Percentiles rank a stretch among this genome's conserved stretches.
Conservation (phyloP, 1,140 invertebrate genomes). For the Drosophila lowei region DNA sequence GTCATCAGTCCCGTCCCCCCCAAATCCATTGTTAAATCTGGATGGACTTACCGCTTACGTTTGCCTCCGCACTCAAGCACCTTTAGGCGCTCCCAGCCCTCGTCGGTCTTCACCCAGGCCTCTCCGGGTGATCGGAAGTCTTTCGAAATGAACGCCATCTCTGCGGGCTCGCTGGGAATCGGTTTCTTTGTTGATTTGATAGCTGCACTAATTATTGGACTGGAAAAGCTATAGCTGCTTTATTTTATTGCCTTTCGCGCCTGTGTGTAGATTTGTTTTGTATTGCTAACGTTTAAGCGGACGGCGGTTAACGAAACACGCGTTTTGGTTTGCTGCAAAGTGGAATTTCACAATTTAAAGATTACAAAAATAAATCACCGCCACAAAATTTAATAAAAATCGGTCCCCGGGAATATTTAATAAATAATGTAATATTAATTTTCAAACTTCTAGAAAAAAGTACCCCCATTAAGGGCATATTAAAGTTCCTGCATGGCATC, state of each 20-base stretch:
- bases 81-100: slow-evolving; percentile 98
- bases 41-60: slow-evolving; percentile 84
- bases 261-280: slow-evolving; percentile 42
- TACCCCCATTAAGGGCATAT: neutral
- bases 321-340: slow-evolving; percentile 59
- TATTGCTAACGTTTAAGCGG: slow-evolving; percentile 47
- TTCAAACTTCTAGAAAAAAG: too few relatives aligned
- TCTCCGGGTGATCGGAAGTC: slow-evolving; percentile 98
- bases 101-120: slow-evolving; percentile 98
- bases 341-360: slow-evolving; percentile 59
- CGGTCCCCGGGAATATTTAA: slow-evolving; percentile 24
- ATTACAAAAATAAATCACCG: too few relatives aligned
- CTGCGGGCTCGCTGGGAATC: slow-evolving; percentile 19
- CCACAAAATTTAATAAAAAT: too few relatives aligned
- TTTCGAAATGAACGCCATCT: slow-evolving; percentile 97
- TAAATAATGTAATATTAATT: too few relatives aligned
- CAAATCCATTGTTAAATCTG: slow-evolving; percentile 19
- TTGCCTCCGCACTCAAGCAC: slow-evolving; percentile 91
- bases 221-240: neutral
- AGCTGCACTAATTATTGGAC: slow-evolving; percentile 49
- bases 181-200: slow-evolving; percentile 34
- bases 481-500: slow-evolving; percentile 12
- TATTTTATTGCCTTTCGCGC: slow-evolving; percentile 26
- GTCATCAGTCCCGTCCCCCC: slow-evolving; percentile 18
- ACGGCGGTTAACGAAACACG: slow-evolving; percentile 71